Percentiles rank a stretch among this genome's conserved stretches.
These are phyloP conservation scores for Oncorhynchus mykiss DNA, from an alignment of 2,113 vertebrate genomes.

Conservation along the genomic window DNA sequence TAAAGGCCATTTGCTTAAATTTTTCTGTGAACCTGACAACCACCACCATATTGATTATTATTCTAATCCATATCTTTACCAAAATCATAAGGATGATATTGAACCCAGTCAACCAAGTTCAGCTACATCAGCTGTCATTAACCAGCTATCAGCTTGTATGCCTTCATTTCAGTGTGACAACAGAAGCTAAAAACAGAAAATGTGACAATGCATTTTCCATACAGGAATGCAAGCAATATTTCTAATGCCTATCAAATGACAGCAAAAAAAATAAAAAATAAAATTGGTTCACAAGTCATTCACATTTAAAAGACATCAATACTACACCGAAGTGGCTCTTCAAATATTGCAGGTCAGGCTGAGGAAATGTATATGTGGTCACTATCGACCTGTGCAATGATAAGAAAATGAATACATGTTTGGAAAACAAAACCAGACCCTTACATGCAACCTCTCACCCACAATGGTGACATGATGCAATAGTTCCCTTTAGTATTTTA, in stretches of 20 bases:
- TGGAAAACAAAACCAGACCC: constrained; percentile 33
- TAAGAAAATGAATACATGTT: constrained; percentile 53
- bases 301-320: constrained; percentile 14
- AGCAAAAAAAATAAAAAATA: constrained; percentile 17
- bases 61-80: constrained; percentile 18
- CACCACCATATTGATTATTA: constrained; percentile 12
- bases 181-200: constrained; percentile 50
- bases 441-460: constrained; percentile 11
- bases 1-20: constrained; percentile 22
- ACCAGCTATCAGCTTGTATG: constrained; percentile 64
- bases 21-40: not conserved
- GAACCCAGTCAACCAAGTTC: constrained; percentile 60
- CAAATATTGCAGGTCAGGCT: constrained; percentile 22
- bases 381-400: constrained; percentile 42
- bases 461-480: constrained; percentile 6
- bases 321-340: constrained; percentile 28
- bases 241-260: constrained; percentile 38
- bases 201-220: constrained; percentile 15
- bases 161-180: constrained; percentile 72
- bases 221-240: constrained; percentile 38
- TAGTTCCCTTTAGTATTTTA: constrained; percentile 3
- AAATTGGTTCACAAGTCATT: not conserved
- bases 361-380: constrained; percentile 8
- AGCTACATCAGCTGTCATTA: constrained; percentile 60
- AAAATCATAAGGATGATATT: constrained; percentile 39